These are phyloP conservation scores for Lipophrys pholis DNA, from an alignment of 2,113 vertebrate genomes.

Conservation along the genomic window DNA sequence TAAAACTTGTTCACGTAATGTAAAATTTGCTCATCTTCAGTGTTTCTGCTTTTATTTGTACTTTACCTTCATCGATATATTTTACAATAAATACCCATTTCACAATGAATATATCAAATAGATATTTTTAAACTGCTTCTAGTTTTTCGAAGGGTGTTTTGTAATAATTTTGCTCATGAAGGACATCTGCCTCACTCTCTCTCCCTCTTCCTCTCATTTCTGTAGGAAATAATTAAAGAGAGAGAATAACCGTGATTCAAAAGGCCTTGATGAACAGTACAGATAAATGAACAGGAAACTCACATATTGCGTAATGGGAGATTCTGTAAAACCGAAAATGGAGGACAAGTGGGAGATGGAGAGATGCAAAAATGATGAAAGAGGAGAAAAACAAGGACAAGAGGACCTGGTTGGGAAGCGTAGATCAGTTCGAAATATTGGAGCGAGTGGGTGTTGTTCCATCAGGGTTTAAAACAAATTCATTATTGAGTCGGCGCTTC, in stretches of 20 bases:
- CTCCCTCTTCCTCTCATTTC: not conserved
- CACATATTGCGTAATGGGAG: conserved; percentile 1
- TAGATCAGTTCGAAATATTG: conserved; percentile 43
- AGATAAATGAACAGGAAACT: not conserved
- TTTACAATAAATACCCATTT: not conserved
- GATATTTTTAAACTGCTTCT: not conserved
- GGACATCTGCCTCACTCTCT: not conserved
- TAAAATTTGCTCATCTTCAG: not conserved
- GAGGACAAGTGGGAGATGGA: conserved; percentile 20
- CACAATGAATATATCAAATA: not conserved
- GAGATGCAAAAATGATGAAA: conserved; percentile 61
- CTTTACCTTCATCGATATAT: not conserved
- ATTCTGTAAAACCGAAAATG: conserved; percentile 1
- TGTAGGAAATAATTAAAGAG: not conserved
- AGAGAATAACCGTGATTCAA: not conserved
- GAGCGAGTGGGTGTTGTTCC: conserved; percentile 27
- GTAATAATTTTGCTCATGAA: not conserved
- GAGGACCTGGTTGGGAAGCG: conserved; percentile 42
- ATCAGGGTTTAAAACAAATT: conserved; percentile 41
- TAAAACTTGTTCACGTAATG: too few species aligned
- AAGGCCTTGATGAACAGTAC: not conserved
- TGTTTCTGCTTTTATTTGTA: not conserved
- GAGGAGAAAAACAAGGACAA: conserved; percentile 19
- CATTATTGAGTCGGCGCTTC: conserved; percentile 33
- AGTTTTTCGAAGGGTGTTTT: not conserved